A percentile compares a stretch with the other conserved stretches of the same genome.
These are phyloP conservation scores for Platysteira castanea DNA, from an alignment of 2,113 vertebrate genomes.

Conservation along the genomic window DNA sequence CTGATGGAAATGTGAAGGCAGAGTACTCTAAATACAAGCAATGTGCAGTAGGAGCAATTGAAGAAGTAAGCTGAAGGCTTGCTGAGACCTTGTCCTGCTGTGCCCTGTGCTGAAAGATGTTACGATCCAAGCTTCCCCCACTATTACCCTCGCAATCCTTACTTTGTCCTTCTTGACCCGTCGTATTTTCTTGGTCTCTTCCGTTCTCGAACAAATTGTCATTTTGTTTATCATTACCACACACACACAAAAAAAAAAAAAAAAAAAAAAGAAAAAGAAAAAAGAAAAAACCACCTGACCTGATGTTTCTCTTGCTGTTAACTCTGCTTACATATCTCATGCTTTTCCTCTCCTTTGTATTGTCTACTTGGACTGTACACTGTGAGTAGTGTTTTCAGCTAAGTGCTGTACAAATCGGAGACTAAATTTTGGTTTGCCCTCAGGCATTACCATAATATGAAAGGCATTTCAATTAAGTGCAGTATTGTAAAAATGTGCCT, in stretches of 20 bases:
- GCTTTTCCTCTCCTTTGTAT: background rate
- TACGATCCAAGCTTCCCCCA: background rate
- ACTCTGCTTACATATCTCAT: background rate
- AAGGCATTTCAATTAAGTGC: background rate
- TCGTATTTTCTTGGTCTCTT: background rate
- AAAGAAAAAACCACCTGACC: background rate
- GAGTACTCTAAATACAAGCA: background rate
- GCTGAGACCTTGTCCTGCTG: background rate
- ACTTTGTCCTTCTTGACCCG: background rate
- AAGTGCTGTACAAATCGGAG: background rate
- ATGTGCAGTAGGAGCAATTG: background rate
- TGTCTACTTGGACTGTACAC: background rate
- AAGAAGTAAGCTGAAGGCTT: background rate
- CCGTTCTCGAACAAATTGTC: background rate
- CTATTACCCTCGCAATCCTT: background rate
- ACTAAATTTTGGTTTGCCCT: background rate
- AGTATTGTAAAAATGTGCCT: background rate
- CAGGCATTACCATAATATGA: background rate
- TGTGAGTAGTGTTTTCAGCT: background rate
- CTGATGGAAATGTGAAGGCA: background rate
- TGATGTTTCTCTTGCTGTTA: background rate
- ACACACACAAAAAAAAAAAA: too few species aligned
- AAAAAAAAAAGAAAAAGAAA: background rate
- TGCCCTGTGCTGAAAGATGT: background rate
- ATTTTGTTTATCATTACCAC: background rate